These are phyloP conservation scores for Selene dorsalis DNA, from an alignment of 2,797 vertebrate species.

Conservation along the genomic window DNA sequence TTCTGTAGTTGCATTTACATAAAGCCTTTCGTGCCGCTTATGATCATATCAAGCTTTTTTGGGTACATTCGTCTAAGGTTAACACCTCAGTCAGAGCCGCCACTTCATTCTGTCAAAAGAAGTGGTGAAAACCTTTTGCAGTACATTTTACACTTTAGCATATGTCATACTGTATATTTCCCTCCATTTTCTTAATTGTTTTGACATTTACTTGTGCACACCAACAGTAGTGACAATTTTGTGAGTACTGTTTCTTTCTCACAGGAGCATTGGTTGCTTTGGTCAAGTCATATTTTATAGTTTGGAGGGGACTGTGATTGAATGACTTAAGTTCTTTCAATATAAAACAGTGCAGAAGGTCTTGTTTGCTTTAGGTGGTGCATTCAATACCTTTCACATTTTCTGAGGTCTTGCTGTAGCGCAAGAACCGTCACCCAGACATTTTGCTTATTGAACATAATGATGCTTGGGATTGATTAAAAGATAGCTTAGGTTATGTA, in stretches of 20 bases:
- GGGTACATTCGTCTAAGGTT: not conserved
- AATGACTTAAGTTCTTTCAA: conserved; percentile 17
- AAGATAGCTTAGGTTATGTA: conserved; percentile 20
- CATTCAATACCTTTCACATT: conserved; percentile 1
- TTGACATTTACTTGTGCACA: not conserved
- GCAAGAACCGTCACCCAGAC: conserved; percentile 8
- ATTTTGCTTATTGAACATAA: conserved; percentile 18
- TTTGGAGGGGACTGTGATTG: not conserved
- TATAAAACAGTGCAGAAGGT: conserved; percentile 4
- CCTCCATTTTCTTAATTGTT: not conserved
- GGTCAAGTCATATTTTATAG: conserved; percentile 12
- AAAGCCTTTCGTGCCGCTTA: not conserved
- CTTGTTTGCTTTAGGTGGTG: not conserved
- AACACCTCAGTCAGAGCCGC: not conserved
- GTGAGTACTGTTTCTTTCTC: not conserved
- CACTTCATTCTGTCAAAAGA: not conserved
- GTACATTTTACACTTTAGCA: not conserved
- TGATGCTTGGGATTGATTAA: conserved; percentile 26
- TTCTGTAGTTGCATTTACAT: not conserved
- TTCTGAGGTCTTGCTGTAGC: not conserved
- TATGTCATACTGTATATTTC: not conserved
- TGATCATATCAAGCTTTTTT: not conserved
- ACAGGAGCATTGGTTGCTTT: not conserved
- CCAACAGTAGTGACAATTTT: not conserved
- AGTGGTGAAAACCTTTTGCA: not conserved